Evolutionary conservation across 2,113 vertebrate genomes (phyloP).

Genomic region (Rhynchomys soricoides): DNA sequence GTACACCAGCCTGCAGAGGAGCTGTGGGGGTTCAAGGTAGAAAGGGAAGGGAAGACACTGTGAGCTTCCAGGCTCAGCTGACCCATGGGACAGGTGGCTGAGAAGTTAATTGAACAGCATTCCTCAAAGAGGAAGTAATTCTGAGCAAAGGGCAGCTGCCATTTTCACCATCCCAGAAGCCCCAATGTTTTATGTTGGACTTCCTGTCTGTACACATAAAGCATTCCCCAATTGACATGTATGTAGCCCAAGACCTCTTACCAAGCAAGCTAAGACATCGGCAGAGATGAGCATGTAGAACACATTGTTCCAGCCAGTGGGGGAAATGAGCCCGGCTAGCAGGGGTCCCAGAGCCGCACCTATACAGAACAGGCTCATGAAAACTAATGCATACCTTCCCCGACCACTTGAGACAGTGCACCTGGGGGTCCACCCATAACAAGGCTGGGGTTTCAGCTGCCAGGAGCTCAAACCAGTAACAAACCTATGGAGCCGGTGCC

Average conservation of each 20-base stretch:
- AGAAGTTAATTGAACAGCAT: background rate
- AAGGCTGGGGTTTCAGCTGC: background rate
- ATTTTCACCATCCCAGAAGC: background rate
- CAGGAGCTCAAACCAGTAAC: constrained; percentile 45
- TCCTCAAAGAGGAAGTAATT: background rate
- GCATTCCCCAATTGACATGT: no score
- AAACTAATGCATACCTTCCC: accelerated
- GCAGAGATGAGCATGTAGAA: constrained; percentile 98
- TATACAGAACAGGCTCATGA: constrained; percentile 40
- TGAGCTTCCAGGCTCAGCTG: background rate
- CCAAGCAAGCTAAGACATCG: constrained; percentile 94
- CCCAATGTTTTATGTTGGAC: background rate
- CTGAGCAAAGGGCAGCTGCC: background rate
- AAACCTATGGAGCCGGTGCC: constrained; percentile 96
- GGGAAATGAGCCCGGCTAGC: constrained; percentile 94
- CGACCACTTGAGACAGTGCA: accelerated
- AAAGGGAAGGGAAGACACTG: background rate
- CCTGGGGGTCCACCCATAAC: background rate
- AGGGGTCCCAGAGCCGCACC: constrained; percentile 96
- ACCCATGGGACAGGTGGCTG: background rate
- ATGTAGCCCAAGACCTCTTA: constrained; percentile 58
- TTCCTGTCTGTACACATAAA: background rate
- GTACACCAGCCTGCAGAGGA: constrained; percentile 92
- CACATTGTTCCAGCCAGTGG: constrained; percentile 95
- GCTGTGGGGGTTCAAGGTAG: constrained; percentile 81